Base-by-base conservation (phyloP, 2,888 invertebrate species). In the Thymelicus sylvestris region DNA sequence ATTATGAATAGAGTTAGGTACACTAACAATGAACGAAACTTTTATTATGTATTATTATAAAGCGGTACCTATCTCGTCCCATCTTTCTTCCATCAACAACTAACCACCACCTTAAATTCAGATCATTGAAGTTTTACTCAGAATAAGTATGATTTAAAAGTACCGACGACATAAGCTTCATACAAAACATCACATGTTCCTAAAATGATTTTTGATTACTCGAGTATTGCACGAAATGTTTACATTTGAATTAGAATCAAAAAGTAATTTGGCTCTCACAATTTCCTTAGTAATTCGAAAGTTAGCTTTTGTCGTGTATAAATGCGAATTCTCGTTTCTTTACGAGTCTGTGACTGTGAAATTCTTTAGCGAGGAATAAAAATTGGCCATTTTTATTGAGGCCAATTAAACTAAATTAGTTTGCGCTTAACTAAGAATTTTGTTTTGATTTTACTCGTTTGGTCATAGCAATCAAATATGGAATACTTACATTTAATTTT, bases 201-300 rank as follows among this genome's bases (percentile, higher is more conserved):
- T 52, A 52, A 24, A 55, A 55, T 55, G 55, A 24, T 24, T 24
- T 55, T 55, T 55, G 55, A 55, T 55, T 55, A 24, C 55, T 55
- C 4, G 5, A 19, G 55, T 24, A 12, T 24, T 24, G 55, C 24
- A 55, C 55, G 55, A 10, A 55, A 24, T 8, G 24, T 5, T 55
- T 52, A 52, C 52, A 19, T 52, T 52, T 52, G 52, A 52, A 19
- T 52, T 52, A 52, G 52, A 52, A 52, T 52, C 52, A 52, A 52
- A 52, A 52, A 52, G 52, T 52, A 52, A 52, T 52, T 52, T 52
- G 19, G 15, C 15, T 48, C 19, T 19, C 19, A 15, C 19, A 19
- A 52, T 19, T 24, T 55, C 10, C 24, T 5, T 24, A 12, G 12
- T 12, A 55, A 55, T 55, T 55, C 12, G 24, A 55, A 55, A 55